These are phyloP conservation scores for Apamea crenata DNA, from an alignment of 2,888 invertebrate species.

Conservation along the genomic window DNA sequence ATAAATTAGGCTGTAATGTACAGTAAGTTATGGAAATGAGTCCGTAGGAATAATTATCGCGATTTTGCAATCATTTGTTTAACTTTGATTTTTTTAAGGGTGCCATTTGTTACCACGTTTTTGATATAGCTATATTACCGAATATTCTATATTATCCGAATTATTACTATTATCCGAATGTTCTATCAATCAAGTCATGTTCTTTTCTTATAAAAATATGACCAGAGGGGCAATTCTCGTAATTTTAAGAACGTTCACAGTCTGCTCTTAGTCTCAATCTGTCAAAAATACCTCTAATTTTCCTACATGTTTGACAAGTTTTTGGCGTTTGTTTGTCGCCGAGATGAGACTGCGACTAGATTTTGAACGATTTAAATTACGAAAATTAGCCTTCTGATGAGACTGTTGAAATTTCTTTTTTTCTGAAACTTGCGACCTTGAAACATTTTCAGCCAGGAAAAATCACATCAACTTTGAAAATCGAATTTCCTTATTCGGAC, in stretches of 20 bases:
- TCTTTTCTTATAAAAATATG: neutral
- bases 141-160: too few species aligned
- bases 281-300: neutral
- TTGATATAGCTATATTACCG: neutral
- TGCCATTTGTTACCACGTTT: neutral
- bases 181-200: too few species aligned
- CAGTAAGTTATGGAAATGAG: conserved; percentile 25
- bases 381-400: neutral
- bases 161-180: too few species aligned
- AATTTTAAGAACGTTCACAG: neutral
- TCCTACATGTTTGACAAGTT: neutral
- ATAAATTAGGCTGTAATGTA: conserved; percentile 7
- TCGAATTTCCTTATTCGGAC: neutral
- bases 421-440: neutral
- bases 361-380: too few species aligned
- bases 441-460: neutral
- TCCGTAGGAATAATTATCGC: neutral
- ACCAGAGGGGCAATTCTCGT: neutral
- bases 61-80: conserved; percentile 5
- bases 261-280: neutral
- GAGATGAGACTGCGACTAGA: too few species aligned
- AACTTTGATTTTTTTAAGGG: neutral
- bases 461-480: neutral
- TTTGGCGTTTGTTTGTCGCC: neutral
- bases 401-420: neutral